Percentiles rank a stretch among this genome's conserved stretches.
phyloP scores from a whole-genome alignment of 2,888 invertebrate species.

The Melanostoma mellinum region DNA sequence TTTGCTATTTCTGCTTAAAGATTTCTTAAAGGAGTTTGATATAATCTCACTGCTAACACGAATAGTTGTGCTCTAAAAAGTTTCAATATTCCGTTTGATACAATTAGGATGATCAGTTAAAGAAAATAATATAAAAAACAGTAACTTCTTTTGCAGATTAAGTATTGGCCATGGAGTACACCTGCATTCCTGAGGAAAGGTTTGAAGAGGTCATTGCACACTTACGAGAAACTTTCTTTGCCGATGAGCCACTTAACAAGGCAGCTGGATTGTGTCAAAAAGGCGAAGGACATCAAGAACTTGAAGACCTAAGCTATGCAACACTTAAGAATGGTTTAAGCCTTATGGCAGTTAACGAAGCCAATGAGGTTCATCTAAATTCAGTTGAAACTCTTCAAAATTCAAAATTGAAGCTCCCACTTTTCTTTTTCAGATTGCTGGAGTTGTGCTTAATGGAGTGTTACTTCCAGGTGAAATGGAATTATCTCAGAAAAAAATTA shows the following conservation, averaged over 20 bases:
- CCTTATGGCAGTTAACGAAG: conserved; percentile 86
- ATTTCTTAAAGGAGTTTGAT: too few species aligned
- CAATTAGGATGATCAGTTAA: too few species aligned
- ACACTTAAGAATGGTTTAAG: conserved; percentile 90
- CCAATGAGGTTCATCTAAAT: conserved; percentile 84
- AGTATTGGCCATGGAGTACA: conserved; percentile 78
- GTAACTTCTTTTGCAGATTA: not conserved
- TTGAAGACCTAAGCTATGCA: conserved; percentile 88
- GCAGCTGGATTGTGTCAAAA: conserved; percentile 88
- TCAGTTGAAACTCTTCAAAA: not conserved
- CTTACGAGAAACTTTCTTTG: conserved; percentile 89
- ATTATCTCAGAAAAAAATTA: conserved; percentile 86
- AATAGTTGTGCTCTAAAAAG: too few species aligned
- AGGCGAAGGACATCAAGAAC: conserved; percentile 87
- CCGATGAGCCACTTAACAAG: conserved; percentile 92
- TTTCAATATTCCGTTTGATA: too few species aligned
- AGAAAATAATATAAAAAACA: too few species aligned
- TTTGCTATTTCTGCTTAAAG: too few species aligned
- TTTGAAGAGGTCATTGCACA: conserved; percentile 87
- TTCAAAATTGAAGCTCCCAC: not conserved
- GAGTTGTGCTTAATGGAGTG: conserved; percentile 90
- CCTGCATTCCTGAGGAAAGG: conserved; percentile 77
- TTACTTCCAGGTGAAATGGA: conserved; percentile 88
- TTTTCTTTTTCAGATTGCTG: conserved; percentile 85
- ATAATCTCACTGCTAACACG: too few species aligned